phyloP scores from a whole-genome alignment of 2,797 vertebrate genomes.

The Mastacembelus armatus region DNA sequence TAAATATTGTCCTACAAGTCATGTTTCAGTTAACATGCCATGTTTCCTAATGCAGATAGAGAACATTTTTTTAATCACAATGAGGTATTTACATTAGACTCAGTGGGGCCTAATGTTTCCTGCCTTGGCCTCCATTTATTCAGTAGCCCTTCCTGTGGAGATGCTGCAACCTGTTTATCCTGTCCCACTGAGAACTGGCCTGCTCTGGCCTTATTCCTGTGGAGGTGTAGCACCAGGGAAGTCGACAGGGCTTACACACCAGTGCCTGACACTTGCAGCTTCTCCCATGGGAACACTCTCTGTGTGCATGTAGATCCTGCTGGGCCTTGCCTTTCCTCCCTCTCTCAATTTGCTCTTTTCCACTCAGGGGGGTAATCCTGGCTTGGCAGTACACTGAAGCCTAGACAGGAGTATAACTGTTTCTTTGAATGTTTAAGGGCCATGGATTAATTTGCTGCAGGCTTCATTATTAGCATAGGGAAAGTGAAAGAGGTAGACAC shows the following conservation, averaged over 20 bases:
- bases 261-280: constrained; percentile 39
- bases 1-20: no score
- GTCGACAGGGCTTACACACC: constrained; percentile 36
- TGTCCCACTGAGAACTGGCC: constrained; percentile 50
- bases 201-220: constrained; percentile 49
- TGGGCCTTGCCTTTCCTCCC: constrained; percentile 19
- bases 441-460: constrained; percentile 40
- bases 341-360: constrained; percentile 12
- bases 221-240: constrained; percentile 30
- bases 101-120: neutral
- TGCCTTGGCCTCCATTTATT: constrained; percentile 14
- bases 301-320: constrained; percentile 27
- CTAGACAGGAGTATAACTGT: constrained; percentile 20
- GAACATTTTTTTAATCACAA: no score
- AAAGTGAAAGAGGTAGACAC: constrained; percentile 8
- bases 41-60: neutral
- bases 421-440: constrained; percentile 37
- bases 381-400: constrained; percentile 38
- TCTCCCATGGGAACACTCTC: constrained; percentile 42
- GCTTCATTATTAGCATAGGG: constrained; percentile 29
- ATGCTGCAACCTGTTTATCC: constrained; percentile 15
- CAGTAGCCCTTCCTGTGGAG: constrained; percentile 31
- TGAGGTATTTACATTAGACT: no score
- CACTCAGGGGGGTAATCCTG: constrained; percentile 37
- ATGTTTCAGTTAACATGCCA: no score